phyloP scores from a whole-genome alignment of 30 jellyfish, hydroid and myxozoan species.

The Clytia hemisphaerica region DNA sequence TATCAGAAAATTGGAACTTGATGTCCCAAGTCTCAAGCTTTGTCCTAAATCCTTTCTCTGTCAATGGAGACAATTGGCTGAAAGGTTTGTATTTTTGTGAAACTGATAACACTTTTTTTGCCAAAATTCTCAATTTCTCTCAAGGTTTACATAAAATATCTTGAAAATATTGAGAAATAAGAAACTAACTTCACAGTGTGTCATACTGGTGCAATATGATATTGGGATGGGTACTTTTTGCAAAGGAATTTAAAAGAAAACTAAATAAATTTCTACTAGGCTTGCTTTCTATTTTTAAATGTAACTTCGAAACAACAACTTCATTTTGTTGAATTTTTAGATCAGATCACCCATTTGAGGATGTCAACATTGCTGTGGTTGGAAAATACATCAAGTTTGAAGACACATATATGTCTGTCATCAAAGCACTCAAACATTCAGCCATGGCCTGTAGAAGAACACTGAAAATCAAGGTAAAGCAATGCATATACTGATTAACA shows the following conservation, averaged over 20 bases:
- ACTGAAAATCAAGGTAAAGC: conserved; percentile 57
- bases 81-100: conserved; percentile 40
- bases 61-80: conserved; percentile 87
- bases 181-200: no score
- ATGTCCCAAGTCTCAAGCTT: conserved; percentile 18
- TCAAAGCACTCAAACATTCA: conserved; percentile 86
- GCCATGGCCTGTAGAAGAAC: conserved; percentile 68
- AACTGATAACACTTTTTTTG: background rate
- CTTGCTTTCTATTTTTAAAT: background rate
- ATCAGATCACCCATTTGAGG: conserved; percentile 56
- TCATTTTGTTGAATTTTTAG: conserved; percentile 13
- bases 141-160: no score
- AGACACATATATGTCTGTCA: conserved; percentile 87
- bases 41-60: conserved; percentile 37
- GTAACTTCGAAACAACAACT: background rate
- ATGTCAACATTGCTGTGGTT: conserved; percentile 81
- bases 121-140: no score
- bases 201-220: no score
- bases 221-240: background rate
- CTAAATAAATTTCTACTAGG: background rate
- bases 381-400: conserved; percentile 87
- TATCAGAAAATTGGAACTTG: conserved; percentile 43
- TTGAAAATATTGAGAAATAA: no score
- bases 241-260: background rate
- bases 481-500: background rate